Conservation (phyloP, 2,113 vertebrate species). For the Pygoscelis adeliae region DNA sequence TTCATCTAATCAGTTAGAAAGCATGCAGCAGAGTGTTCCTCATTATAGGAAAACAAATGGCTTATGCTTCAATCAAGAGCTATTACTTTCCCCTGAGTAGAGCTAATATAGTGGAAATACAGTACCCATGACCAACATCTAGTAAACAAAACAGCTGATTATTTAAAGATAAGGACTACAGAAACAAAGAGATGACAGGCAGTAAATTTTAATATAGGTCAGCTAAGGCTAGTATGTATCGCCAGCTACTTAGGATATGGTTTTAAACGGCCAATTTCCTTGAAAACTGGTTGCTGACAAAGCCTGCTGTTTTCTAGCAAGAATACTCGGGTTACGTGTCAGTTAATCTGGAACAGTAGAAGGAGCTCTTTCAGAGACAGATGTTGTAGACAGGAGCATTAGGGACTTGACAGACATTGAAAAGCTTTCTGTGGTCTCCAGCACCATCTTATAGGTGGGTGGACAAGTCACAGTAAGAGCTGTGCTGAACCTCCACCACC, state of each 20-base stretch:
- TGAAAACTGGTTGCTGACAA: not conserved
- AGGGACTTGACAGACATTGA: not conserved
- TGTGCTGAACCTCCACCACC: not conserved
- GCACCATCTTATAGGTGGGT: not conserved
- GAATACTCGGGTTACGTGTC: not conserved
- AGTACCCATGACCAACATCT: not conserved
- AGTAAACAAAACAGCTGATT: constrained; percentile 9
- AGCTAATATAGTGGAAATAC: constrained; percentile 16
- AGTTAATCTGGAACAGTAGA: not conserved
- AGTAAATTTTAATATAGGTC: not conserved
- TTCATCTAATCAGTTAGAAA: constrained; percentile 35
- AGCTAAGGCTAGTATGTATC: not conserved
- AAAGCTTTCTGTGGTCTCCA: not conserved
- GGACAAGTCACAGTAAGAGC: not conserved
- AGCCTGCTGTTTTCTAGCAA: not conserved
- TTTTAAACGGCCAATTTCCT: not conserved
- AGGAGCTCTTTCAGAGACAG: not conserved
- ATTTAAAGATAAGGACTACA: not conserved
- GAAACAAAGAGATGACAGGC: not conserved
- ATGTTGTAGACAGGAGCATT: accelerated
- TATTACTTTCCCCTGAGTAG: constrained; percentile 2
- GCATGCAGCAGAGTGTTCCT: not conserved
- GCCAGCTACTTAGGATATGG: not conserved
- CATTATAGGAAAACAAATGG: constrained; percentile 11
- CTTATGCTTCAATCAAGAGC: not conserved